A percentile compares a stretch with the other conserved stretches of the same genome.
Evolutionary conservation across 1,140 invertebrate species (phyloP).

Genomic region (Dreissena rostriformis): DNA sequence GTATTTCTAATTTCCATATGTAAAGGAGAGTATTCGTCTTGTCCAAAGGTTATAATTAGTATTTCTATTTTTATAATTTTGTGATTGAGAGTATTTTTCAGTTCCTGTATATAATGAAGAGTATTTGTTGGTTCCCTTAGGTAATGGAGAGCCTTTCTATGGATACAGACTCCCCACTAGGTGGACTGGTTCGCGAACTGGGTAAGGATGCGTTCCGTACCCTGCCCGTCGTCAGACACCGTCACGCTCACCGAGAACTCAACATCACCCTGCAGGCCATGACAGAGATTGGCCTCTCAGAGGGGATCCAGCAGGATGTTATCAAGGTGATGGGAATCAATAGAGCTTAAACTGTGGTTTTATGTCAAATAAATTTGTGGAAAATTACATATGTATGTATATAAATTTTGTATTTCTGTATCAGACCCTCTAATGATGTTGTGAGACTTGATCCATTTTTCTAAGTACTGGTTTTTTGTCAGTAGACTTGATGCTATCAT

Average conservation of each 20-base stretch:
- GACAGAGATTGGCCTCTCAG: slow-evolving; percentile 67
- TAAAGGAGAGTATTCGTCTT: too few species aligned
- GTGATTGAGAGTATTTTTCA: too few species aligned
- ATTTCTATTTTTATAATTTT: too few species aligned
- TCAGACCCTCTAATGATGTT: too few species aligned
- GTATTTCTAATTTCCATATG: too few species aligned
- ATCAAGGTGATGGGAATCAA: slow-evolving; percentile 62
- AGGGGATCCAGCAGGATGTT: slow-evolving; percentile 56
- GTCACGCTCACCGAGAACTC: slow-evolving; percentile 41
- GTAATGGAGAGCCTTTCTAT: slow-evolving; percentile 27
- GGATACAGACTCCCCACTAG: neutral
- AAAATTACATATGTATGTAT: neutral
- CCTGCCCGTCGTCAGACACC: neutral
- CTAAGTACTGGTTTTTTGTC: too few species aligned
- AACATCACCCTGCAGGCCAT: slow-evolving; percentile 67
- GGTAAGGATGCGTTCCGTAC: slow-evolving; percentile 24
- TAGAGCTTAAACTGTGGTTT: neutral
- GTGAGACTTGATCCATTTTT: too few species aligned
- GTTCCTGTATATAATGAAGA: too few species aligned
- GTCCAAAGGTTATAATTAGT: too few species aligned
- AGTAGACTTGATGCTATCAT: too few species aligned
- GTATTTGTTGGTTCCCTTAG: slow-evolving; percentile 7
- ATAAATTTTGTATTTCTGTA: too few species aligned
- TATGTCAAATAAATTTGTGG: neutral
- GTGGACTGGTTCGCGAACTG: slow-evolving; percentile 8